phyloP scores from a whole-genome alignment of 2,113 vertebrate genomes.

The Lanius ludovicianus region DNA sequence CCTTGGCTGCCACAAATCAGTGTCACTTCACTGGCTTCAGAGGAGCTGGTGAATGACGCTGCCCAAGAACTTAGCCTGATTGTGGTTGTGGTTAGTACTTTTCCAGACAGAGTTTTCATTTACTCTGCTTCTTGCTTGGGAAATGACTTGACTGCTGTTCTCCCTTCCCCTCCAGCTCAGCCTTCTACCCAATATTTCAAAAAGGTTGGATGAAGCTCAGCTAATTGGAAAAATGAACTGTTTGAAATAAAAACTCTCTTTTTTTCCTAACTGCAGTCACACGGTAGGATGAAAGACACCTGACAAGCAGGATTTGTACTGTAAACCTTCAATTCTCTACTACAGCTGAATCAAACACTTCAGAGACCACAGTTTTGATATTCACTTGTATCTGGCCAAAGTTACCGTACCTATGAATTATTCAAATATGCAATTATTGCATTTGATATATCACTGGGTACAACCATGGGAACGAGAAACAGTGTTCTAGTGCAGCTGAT shows the following conservation, averaged over 20 bases:
- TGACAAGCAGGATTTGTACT: background rate
- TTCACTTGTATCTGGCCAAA: constrained; percentile 40
- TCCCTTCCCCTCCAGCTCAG: constrained; percentile 6
- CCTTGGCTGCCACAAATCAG: background rate
- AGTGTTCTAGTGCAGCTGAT: constrained; percentile 49
- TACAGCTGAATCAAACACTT: constrained; percentile 30
- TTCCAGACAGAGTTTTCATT: constrained; percentile 10
- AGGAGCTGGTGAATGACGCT: background rate
- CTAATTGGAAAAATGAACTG: background rate
- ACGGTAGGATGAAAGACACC: background rate
- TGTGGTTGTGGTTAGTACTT: background rate
- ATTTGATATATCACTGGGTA: constrained; percentile 56
- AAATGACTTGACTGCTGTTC: constrained; percentile 14
- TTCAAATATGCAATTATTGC: constrained; percentile 60
- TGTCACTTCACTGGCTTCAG: background rate
- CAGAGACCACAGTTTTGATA: constrained; percentile 40
- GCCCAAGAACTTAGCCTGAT: background rate
- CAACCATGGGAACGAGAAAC: constrained; percentile 38
- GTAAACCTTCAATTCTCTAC: constrained; percentile 23
- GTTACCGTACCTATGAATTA: constrained; percentile 51
- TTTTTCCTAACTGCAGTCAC: background rate
- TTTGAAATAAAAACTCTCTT: constrained; percentile 34
- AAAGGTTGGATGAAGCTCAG: constrained; percentile 25
- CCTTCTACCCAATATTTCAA: constrained; percentile 5
- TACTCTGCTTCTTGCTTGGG: background rate